phyloP scores from a whole-genome alignment of 2,888 invertebrate species.

The Himalopsyche kuldschensis region DNA sequence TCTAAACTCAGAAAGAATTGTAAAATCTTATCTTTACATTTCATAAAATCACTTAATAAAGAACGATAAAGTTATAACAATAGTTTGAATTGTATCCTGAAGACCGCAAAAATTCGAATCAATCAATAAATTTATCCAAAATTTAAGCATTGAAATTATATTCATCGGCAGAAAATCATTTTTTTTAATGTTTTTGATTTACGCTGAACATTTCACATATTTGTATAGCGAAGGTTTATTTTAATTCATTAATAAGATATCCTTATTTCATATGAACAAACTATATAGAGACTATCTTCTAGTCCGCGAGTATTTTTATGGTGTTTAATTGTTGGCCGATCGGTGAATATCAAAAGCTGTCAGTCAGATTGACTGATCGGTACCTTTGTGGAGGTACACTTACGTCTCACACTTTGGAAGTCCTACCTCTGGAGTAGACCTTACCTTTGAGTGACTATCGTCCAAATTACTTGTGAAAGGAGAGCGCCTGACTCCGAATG shows the following conservation, averaged over 20 bases:
- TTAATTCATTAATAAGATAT: not conserved
- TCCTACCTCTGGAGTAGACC: not conserved
- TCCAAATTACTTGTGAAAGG: not conserved
- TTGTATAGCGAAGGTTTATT: no score
- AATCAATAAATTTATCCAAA: no score
- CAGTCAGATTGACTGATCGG: constrained; percentile 39
- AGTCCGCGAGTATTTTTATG: constrained; percentile 26
- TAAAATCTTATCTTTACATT: no score
- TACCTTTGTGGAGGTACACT: constrained; percentile 37
- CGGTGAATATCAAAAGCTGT: constrained; percentile 41
- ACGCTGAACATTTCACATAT: no score
- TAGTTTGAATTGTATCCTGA: no score
- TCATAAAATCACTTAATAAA: no score
- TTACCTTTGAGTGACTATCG: not conserved
- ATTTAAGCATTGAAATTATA: no score
- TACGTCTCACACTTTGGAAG: constrained; percentile 4
- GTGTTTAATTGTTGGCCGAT: constrained; percentile 40
- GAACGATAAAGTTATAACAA: no score
- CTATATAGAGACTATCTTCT: not conserved
- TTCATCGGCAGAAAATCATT: no score
- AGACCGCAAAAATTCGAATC: no score
- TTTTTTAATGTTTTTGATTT: no score
- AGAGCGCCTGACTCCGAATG: not conserved
- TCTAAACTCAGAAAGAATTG: no score
- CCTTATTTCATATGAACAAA: constrained; percentile 1